Evolutionary conservation across 1,140 invertebrate species (phyloP).

Genomic region (Paramacrobiotus metropolitanus): DNA sequence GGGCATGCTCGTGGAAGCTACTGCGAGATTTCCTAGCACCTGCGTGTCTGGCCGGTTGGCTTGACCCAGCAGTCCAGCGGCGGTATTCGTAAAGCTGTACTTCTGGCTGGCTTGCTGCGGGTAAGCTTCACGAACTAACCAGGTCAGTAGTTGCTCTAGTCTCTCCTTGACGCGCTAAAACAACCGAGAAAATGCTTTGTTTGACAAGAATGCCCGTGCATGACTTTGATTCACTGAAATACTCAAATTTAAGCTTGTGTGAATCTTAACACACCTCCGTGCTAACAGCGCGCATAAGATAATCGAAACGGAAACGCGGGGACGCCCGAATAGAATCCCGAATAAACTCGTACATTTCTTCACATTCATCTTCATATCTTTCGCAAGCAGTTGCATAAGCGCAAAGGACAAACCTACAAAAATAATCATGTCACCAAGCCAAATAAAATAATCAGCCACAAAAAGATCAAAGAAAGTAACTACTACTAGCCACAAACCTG

Average conservation of each 20-base stretch:
- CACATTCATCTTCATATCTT: slow-evolving; percentile 47
- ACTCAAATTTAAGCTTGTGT: background rate
- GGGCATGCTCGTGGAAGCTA: too few species aligned
- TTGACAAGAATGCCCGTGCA: background rate
- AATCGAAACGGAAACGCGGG: slow-evolving; percentile 83
- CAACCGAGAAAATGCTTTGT: background rate
- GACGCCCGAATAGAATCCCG: slow-evolving; percentile 57
- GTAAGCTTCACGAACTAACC: slow-evolving; percentile 15
- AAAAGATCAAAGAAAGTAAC: background rate
- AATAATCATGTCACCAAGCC: slow-evolving; percentile 91
- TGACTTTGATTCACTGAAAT: background rate
- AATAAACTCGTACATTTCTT: slow-evolving; percentile 95
- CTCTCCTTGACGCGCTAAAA: background rate
- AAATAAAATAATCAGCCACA: slow-evolving; percentile 37
- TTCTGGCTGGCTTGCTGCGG: too few species aligned
- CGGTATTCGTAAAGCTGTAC: too few species aligned
- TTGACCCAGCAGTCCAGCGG: too few species aligned
- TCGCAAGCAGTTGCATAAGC: background rate
- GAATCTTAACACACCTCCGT: slow-evolving; percentile 18
- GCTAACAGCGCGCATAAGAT: slow-evolving; percentile 95
- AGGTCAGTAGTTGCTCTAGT: background rate
- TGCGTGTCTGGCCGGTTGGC: too few species aligned
- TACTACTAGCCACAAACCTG: background rate
- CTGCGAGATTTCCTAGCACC: too few species aligned
- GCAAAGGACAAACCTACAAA: slow-evolving; percentile 36